phyloP scores from a whole-genome alignment of 2,113 vertebrate genomes.

The Pavo muticus region DNA sequence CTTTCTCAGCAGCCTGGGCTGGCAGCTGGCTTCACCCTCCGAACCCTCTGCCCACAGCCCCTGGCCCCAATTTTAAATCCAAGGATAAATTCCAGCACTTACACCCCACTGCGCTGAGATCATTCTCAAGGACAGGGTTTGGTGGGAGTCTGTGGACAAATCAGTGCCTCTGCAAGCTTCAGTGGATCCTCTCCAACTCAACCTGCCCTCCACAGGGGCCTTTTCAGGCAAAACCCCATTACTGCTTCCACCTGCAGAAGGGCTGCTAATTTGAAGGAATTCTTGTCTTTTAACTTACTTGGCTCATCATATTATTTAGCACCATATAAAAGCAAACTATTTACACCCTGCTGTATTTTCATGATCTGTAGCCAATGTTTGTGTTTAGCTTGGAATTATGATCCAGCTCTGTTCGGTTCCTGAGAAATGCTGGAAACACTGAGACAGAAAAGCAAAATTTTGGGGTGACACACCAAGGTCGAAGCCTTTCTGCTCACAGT shows the following conservation, averaged over 20 bases:
- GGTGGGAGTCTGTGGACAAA: not conserved
- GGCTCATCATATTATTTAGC: constrained; percentile 17
- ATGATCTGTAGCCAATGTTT: constrained; percentile 45
- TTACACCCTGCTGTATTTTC: not conserved
- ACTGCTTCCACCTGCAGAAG: not conserved
- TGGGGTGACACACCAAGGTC: not conserved
- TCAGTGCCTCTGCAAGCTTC: not conserved
- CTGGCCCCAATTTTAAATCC: not conserved
- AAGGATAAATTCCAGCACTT: not conserved
- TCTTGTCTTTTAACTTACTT: constrained; percentile 35
- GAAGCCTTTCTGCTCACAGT: not conserved
- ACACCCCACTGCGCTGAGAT: not conserved
- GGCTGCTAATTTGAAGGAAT: constrained; percentile 15
- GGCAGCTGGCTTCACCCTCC: not conserved
- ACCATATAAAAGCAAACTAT: constrained; percentile 25
- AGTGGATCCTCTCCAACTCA: not conserved
- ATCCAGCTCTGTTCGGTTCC: fast-evolving
- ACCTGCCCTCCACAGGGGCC: not conserved
- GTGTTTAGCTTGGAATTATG: constrained; percentile 10
- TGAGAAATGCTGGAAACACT: not conserved
- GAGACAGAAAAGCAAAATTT: not conserved
- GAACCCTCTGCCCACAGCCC: not conserved
- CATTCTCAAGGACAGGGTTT: not conserved
- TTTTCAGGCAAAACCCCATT: not conserved
- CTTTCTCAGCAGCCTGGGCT: not conserved